phyloP scores from a whole-genome alignment of 2,888 invertebrate genomes.

The Sphaerophoria rueppellii region DNA sequence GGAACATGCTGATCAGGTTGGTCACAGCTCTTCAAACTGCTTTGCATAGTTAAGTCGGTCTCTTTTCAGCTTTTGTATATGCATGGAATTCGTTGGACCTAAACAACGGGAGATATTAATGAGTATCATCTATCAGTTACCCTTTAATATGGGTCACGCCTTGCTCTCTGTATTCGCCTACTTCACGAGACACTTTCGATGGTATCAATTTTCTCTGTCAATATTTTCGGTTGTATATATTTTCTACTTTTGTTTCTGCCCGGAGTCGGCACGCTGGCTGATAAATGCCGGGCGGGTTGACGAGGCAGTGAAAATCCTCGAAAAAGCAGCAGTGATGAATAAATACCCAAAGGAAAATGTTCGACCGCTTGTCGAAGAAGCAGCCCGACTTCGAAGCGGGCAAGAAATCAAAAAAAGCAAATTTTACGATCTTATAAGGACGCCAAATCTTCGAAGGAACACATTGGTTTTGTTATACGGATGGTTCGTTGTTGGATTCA shows the following conservation, averaged over 20 bases:
- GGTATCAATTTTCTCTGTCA: constrained; percentile 86
- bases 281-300: constrained; percentile 85
- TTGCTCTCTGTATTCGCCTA: constrained; percentile 80
- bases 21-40: background rate
- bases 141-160: constrained; percentile 86
- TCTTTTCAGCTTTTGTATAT: constrained; percentile 84
- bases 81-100: constrained; percentile 85
- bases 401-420: constrained; percentile 79
- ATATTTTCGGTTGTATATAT: constrained; percentile 85
- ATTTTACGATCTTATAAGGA: constrained; percentile 86
- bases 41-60: background rate
- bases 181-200: constrained; percentile 85
- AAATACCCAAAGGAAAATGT: constrained; percentile 83
- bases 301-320: constrained; percentile 85
- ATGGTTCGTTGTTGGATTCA: constrained; percentile 87
- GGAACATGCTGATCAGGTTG: constrained; percentile 87
- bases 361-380: constrained; percentile 77
- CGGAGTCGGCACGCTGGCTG: constrained; percentile 90
- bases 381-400: constrained; percentile 82
- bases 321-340: constrained; percentile 84
- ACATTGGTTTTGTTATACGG: constrained; percentile 82
- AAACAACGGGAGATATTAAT: constrained; percentile 45
- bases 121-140: constrained; percentile 85
- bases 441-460: constrained; percentile 86
- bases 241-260: constrained; percentile 86